Evolutionary conservation across 2,113 vertebrate genomes (phyloP).

Genomic region (Actenoides hombroni): DNA sequence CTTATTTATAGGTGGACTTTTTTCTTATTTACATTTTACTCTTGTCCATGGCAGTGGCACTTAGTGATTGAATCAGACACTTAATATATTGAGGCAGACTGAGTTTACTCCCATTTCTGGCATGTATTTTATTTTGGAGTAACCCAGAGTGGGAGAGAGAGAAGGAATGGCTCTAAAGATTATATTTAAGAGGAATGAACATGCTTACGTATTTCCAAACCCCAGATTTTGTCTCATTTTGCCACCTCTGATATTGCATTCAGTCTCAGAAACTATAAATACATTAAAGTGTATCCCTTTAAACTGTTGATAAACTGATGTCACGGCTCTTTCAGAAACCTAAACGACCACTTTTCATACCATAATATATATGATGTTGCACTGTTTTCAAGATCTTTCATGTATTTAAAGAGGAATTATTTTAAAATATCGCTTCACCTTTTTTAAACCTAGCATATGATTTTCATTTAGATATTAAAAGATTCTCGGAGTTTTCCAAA

Average conservation of each 20-base stretch:
- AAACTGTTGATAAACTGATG: neutral
- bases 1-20: neutral
- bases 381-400: neutral
- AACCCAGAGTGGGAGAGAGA: neutral
- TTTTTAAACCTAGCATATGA: neutral
- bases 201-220: neutral
- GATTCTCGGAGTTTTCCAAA: neutral
- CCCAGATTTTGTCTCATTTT: neutral
- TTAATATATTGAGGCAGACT: neutral
- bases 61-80: neutral
- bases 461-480: conserved; percentile 1
- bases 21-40: neutral
- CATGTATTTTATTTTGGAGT: neutral
- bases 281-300: neutral
- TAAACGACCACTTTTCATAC: neutral
- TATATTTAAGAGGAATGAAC: neutral
- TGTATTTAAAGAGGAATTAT: neutral
- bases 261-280: neutral
- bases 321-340: neutral
- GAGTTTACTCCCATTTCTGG: neutral
- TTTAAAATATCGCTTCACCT: neutral
- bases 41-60: neutral
- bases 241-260: neutral
- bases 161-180: neutral
- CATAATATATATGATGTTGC: neutral